Conservation (phyloP, 1,140 invertebrate species). For the Telenomus remus region DNA sequence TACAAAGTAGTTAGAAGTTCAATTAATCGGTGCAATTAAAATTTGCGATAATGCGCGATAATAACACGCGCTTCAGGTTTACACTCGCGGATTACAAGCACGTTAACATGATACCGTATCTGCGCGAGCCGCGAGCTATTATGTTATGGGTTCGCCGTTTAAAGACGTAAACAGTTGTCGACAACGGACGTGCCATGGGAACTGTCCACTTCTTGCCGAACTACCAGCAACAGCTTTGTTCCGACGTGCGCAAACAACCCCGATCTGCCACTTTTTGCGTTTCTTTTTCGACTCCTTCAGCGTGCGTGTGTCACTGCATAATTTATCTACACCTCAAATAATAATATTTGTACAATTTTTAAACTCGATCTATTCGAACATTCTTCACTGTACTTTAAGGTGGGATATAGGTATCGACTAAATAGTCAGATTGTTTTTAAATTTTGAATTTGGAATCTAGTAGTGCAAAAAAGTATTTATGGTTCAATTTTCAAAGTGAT, state of each 20-base stretch:
- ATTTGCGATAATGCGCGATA: slow-evolving; percentile 31
- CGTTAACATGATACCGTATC: slow-evolving; percentile 47
- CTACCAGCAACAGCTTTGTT: slow-evolving; percentile 8
- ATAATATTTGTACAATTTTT: too few relatives aligned
- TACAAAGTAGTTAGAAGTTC: not conserved
- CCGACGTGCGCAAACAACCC: slow-evolving; percentile 3
- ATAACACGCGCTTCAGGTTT: slow-evolving; percentile 19
- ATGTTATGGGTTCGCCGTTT: slow-evolving; percentile 39
- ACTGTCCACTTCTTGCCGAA: slow-evolving; percentile 21
- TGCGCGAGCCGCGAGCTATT: slow-evolving; percentile 22
- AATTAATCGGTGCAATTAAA: slow-evolving; percentile 29
- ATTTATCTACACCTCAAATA: slow-evolving; percentile 16
- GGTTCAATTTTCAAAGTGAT: too few relatives aligned
- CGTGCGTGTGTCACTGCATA: slow-evolving; percentile 47
- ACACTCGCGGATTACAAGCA: slow-evolving; percentile 29
- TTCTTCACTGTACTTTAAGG: too few relatives aligned
- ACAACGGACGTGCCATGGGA: slow-evolving; percentile 22
- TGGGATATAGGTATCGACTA: too few relatives aligned
- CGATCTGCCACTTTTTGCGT: not conserved
- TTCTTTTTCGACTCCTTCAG: slow-evolving; percentile 8
- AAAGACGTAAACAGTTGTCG: slow-evolving; percentile 26
- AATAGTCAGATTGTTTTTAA: too few relatives aligned
- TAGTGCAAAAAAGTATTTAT: too few relatives aligned
- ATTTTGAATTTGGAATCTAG: too few relatives aligned
- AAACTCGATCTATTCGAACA: too few relatives aligned